These are phyloP conservation scores for Falco naumanni DNA, from an alignment of 2,797 vertebrate species.

Conservation along the genomic window DNA sequence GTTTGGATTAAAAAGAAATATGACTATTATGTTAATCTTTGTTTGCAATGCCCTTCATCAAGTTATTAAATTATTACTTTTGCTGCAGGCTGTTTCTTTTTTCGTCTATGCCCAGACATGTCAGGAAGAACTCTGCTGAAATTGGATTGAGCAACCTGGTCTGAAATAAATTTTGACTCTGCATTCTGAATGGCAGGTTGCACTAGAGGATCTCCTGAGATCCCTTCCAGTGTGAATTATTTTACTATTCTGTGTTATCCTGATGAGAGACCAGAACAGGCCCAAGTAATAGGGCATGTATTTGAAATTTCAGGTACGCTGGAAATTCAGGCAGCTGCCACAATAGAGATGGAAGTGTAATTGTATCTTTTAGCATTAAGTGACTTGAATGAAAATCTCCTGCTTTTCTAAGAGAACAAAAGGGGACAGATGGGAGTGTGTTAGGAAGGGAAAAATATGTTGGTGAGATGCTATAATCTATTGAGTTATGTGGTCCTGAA, in stretches of 20 bases:
- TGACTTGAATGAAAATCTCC: neutral
- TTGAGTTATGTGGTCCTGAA: neutral
- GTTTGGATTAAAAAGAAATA: constrained; percentile 24
- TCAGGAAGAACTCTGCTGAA: neutral
- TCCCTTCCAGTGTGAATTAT: neutral
- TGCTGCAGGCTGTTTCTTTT: neutral
- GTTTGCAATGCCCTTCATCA: neutral
- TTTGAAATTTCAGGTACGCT: neutral
- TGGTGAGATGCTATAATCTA: neutral
- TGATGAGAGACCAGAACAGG: neutral
- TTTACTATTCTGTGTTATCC: neutral
- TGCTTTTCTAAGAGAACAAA: neutral
- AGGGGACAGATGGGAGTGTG: neutral
- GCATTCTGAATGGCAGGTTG: neutral
- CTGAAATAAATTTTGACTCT: neutral
- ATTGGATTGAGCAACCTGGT: neutral
- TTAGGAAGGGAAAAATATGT: neutral
- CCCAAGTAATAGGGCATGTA: neutral
- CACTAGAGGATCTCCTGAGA: neutral
- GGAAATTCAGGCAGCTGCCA: neutral
- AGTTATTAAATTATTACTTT: neutral
- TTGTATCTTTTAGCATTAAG: neutral
- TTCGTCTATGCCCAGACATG: neutral
- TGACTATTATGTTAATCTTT: neutral
- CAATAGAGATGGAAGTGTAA: neutral